Conservation (phyloP, 1,140 invertebrate species). For the Eubasilissa regina region DNA sequence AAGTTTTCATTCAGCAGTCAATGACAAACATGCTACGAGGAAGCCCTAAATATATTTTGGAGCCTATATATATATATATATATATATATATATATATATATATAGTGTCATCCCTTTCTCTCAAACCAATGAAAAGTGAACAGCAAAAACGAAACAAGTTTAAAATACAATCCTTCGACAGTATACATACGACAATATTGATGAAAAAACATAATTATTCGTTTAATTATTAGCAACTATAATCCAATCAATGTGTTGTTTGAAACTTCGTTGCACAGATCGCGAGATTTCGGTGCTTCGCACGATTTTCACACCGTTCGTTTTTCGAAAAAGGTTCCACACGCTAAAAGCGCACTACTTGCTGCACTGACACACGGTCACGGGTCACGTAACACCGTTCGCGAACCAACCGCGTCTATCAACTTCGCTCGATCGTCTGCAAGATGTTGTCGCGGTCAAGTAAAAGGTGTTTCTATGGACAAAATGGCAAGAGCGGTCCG, state of each 20-base stretch:
- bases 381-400: constrained; percentile 35
- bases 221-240: no score
- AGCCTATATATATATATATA: no score
- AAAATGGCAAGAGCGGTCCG: constrained; percentile 19
- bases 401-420: constrained; percentile 51
- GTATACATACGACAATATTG: no score
- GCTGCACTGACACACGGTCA: constrained; percentile 20
- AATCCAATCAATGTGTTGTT: constrained; percentile 40
- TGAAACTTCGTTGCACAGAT: constrained; percentile 18
- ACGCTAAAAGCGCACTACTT: constrained; percentile 10
- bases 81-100: no score
- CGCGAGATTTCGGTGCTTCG: constrained; percentile 8
- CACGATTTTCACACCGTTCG: constrained; percentile 21
- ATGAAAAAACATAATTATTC: no score
- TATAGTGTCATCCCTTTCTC: no score
- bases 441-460: constrained; percentile 50
- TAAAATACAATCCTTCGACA: no score
- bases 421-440: constrained; percentile 50
- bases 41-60: no score
- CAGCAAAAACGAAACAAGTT: no score
- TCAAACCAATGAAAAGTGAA: no score
- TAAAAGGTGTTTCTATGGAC: constrained; percentile 45
- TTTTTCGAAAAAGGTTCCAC: constrained; percentile 3
- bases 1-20: no score
- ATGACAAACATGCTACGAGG: no score